Evolutionary conservation across 2,797 vertebrate genomes (phyloP).

Genomic region (Sebastes vulpes): DNA sequence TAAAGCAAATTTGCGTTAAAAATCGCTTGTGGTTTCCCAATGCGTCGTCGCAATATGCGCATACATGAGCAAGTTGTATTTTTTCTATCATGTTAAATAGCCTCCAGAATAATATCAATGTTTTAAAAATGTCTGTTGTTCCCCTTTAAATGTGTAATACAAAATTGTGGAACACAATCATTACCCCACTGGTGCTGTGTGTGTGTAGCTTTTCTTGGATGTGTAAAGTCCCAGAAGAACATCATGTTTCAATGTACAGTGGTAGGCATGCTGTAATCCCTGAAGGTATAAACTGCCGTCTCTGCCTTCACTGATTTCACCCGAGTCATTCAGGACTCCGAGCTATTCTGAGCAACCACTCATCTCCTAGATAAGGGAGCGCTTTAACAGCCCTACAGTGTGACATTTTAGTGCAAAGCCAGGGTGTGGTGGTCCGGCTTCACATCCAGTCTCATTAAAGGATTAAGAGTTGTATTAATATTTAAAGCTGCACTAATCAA

Average conservation of each 20-base stretch:
- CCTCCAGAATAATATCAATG: no score
- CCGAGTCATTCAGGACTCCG: conserved; percentile 18
- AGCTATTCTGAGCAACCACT: conserved; percentile 22
- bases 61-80: no score
- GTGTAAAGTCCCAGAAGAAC: conserved; percentile 14
- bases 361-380: not conserved
- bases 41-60: no score
- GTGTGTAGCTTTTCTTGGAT: conserved; percentile 7
- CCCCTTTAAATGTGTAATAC: not conserved
- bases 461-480: not conserved
- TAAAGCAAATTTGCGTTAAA: no score
- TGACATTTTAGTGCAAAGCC: conserved; percentile 14
- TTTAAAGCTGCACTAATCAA: not conserved
- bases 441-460: not conserved
- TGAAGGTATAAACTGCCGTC: conserved; percentile 19
- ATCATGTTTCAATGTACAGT: not conserved
- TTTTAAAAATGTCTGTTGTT: no score
- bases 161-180: not conserved
- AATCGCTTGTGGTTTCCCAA: no score
- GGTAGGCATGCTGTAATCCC: conserved; percentile 29
- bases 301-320: conserved; percentile 32
- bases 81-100: no score
- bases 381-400: not conserved
- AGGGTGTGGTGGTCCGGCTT: not conserved
- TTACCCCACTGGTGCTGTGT: not conserved